Evolutionary conservation across 2,113 vertebrate species (phyloP).

Genomic region (Lophotis ruficrista): DNA sequence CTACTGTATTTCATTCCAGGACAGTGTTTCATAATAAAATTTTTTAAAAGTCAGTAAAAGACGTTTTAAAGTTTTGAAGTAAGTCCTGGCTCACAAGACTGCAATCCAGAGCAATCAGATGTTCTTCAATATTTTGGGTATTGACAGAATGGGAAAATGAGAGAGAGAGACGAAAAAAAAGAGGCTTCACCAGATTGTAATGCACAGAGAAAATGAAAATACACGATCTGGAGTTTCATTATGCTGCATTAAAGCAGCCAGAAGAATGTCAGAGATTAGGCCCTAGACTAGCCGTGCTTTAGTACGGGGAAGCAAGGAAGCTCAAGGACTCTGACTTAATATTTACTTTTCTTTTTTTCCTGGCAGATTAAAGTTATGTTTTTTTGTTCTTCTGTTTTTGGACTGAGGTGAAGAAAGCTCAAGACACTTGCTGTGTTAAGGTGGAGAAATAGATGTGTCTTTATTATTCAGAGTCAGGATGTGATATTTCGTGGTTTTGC

Average conservation of each 20-base stretch:
- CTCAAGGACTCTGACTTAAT: not conserved
- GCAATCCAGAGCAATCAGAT: not conserved
- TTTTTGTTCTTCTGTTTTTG: slow-evolving; percentile 43
- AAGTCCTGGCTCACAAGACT: not conserved
- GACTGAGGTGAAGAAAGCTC: slow-evolving; percentile 30
- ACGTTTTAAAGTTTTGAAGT: not conserved
- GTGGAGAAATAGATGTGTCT: slow-evolving; percentile 20
- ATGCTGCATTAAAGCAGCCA: not conserved
- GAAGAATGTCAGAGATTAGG: not conserved
- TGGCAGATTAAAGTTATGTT: slow-evolving; percentile 6
- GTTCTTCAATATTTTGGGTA: not conserved
- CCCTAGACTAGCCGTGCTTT: not conserved
- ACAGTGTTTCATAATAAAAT: not conserved
- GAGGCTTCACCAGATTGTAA: not conserved
- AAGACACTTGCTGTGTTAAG: slow-evolving; percentile 36
- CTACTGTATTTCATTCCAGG: not conserved
- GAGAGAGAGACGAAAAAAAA: not conserved
- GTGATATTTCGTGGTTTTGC: slow-evolving; percentile 40
- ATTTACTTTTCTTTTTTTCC: slow-evolving; percentile 8
- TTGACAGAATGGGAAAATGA: not conserved
- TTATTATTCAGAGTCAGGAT: slow-evolving; percentile 37
- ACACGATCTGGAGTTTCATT: not conserved
- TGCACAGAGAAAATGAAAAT: not conserved
- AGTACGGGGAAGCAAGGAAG: not conserved
- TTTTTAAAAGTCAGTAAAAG: not conserved